Base-by-base conservation (phyloP, 2,888 invertebrate species). In the Rhagonycha lutea region DNA sequence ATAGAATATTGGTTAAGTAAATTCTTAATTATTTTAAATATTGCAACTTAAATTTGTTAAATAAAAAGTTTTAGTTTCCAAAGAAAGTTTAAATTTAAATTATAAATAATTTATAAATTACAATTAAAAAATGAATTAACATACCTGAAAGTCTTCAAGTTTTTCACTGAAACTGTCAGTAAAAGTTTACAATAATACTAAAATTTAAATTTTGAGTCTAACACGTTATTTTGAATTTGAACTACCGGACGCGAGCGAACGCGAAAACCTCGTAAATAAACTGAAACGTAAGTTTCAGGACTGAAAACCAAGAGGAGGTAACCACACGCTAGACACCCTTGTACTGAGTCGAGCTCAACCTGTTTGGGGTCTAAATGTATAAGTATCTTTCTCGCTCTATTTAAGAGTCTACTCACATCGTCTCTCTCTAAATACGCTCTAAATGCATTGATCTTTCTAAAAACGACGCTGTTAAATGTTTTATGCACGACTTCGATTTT, bases 271-370 rank as follows among this genome's bases (percentile, higher is more conserved):
- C 18, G 24, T 60, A 26, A 72, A 60, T 47, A 65, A 14, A 68
- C 32, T 72, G 62, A 72, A 73, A 23, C 69, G 67, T 29, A 28
- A 67, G 63, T 65, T 65, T 65, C 63, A 24, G 67, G 14, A 70
- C 62, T 69, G 65, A 77, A 69, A 74, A 47, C 70, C 72, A 68
- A 60, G 65, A 47, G 69, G 61, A 65, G 72, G 73, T 72, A 72
- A 76, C 78, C 74, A 69, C 78, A 78, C 79, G 78, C 77, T 72
- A 74, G 72, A 74, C 79, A 77, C 68, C 72, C 76, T 73, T 72
- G 79, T 71, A 79, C 79, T 79, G 79, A 79, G 76, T 78, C 74
- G 78, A 75, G 75, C 73, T 75, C 78, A 78, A 78, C 78, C 78
- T 78, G 78, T 78, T 78, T 73, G 78, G 78, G 68, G 73, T 68